Base-by-base conservation (phyloP, 1,140 invertebrate species). In the Cyphomyrmex costatus region DNA sequence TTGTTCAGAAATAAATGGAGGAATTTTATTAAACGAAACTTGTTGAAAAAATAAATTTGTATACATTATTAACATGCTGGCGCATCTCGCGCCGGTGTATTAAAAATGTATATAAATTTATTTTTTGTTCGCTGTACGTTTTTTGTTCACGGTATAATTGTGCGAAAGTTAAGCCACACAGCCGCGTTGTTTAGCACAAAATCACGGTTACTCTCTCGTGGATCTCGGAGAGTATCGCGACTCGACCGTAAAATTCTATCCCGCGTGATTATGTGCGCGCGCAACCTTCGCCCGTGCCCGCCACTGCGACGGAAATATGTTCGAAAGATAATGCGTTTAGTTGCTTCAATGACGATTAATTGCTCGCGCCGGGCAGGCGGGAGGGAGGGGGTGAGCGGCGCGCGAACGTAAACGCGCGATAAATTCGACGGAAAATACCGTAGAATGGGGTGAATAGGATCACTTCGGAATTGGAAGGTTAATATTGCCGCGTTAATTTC, bases 261-360 rank as follows among this genome's bases (percentile, higher is more conserved):
- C 46, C 79, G 68, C 79, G 79, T 83, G 79, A 83, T 83, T 83
- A 83, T 83, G 68, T 56, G 79, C 79, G 78, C 78, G 79, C 79
- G 79, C 79, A 36, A 24, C 53, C 68, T 80, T 56, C 77, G 46
- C 46, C 53, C 79, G 68, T 49, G 19, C 53, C 68, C 79, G 46
- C 77, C 36, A 8, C 56, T 71, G 79, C 79, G 79, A 83, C 79
- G 79, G 79, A 83, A 83, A 83, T 83, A 83, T 83, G 79, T 83
- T 83, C 79, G 79, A 83, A 83, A 83, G 79, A 83, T 83, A 83
- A 83, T 83, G 79, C 79, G 79, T 83, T 83, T 83, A 83, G 79
- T 83, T 83, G 79, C 79, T 83, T 83, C 79, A 83, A 83, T 83
- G 79, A 74, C 79, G 79, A 83, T 83, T 83, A 83, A 83, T 83